A percentile compares a stretch with the other conserved stretches of the same genome.
These are phyloP conservation scores for Semicossyphus pulcher DNA, from an alignment of 2,113 vertebrate species.

Conservation along the genomic window DNA sequence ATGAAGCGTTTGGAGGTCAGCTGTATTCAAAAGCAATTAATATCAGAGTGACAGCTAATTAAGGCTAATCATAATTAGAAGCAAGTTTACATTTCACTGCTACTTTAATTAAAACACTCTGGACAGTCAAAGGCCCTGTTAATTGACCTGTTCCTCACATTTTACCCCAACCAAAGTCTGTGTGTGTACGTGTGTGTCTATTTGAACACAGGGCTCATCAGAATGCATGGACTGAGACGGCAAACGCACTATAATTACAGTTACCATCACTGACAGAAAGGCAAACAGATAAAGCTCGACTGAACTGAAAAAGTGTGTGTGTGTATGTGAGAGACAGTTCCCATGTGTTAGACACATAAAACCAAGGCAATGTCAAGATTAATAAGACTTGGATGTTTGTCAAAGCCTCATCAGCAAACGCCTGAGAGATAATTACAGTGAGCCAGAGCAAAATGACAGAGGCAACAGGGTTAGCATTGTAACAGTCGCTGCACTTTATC, in stretches of 20 bases:
- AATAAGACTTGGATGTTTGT: constrained; percentile 63
- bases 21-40: constrained; percentile 80
- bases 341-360: constrained; percentile 39
- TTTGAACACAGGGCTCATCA: constrained; percentile 73
- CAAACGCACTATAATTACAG: constrained; percentile 71
- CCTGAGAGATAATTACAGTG: constrained; percentile 56
- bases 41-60: constrained; percentile 84
- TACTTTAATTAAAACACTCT: constrained; percentile 83
- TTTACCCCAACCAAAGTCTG: constrained; percentile 43
- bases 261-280: constrained; percentile 56
- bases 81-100: constrained; percentile 82
- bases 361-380: constrained; percentile 49
- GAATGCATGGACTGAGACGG: constrained; percentile 55
- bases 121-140: constrained; percentile 75
- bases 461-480: constrained; percentile 42
- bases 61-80: constrained; percentile 83
- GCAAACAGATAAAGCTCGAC: constrained; percentile 45
- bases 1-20: constrained; percentile 70
- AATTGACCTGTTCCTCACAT: constrained; percentile 79
- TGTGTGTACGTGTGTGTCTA: constrained; percentile 15
- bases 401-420: constrained; percentile 42
- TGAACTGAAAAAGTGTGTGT: constrained; percentile 4
- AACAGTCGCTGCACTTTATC: constrained; percentile 37
- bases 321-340: not conserved
- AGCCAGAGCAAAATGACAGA: constrained; percentile 39